Base-by-base conservation (phyloP, 2,888 invertebrate species). In the Zeuzera pyrina region DNA sequence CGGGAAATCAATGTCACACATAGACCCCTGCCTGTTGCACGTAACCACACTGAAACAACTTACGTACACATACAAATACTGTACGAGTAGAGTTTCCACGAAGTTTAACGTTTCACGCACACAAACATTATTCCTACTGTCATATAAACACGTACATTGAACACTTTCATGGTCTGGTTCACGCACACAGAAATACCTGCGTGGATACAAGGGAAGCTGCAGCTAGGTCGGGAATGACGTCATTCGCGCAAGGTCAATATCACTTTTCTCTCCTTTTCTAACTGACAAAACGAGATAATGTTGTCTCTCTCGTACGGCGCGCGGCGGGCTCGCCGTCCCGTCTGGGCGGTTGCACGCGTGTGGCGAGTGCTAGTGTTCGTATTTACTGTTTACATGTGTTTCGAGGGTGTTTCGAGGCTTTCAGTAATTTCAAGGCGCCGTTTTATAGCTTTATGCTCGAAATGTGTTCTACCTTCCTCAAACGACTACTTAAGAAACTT, bases 181-280 rank as follows among this genome's bases (percentile, higher is more conserved):
- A 41, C 39, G 33, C 39, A 41, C 39, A 36, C 41, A 34, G n/a
- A 14, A 12, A 21, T 14, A 10, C 3, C 3, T 16, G 36, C 32
- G 38, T 16, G 31, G 36, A 34, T 37, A 52, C 47, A 51, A 40
- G 56, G 61, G 58, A 65, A 70, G 73, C 66, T 81, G 79, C 81
- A 83, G 74, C 86, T 85, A 85, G 85, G 86, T 86, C 86, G 86
- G 61, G 57, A 68, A 77, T 85, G 86, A 86, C 86, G 86, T 87
- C 86, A 85, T 57, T 36, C 68, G 47, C 64, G 74, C 83, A 83
- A 83, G 83, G 81, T 83, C 83, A 83, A 81, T 83, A 83, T 67
- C 81, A 79, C 68, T 55, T 36, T 33, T 45, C 49, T 43, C 41
- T 45, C 35, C 61, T 56, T 47, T 35, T 76, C 63, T 57, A 33